A percentile compares a stretch with the other conserved stretches of the same genome.
These are phyloP conservation scores for Resseliella maxima DNA, from an alignment of 2,888 invertebrate genomes.

Conservation along the genomic window DNA sequence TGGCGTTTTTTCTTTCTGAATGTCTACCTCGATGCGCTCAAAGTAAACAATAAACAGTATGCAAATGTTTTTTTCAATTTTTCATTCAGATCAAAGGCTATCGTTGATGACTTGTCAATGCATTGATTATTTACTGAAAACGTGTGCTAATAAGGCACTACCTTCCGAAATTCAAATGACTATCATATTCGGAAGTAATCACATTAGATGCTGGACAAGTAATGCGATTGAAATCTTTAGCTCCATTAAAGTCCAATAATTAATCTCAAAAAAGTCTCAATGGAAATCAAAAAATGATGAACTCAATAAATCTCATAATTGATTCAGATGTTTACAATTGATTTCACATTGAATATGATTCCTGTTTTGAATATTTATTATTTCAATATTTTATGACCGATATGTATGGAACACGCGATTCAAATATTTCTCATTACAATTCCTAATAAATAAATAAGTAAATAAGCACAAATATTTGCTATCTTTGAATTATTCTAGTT, in stretches of 20 bases:
- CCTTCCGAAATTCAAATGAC: too few relatives aligned
- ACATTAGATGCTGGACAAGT: too few relatives aligned
- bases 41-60: too few relatives aligned
- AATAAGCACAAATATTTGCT: slow-evolving; percentile 13
- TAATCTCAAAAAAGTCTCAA: too few relatives aligned
- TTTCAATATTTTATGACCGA: not conserved
- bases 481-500: not conserved
- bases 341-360: slow-evolving; percentile 23
- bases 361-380: not conserved
- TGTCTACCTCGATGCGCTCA: too few relatives aligned
- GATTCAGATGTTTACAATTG: not conserved
- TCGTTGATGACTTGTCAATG: not conserved
- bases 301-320: not conserved
- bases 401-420: not conserved
- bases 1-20: not conserved
- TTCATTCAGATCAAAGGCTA: not conserved
- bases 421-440: slow-evolving; percentile 1
- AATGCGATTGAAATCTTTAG: too few relatives aligned
- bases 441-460: not conserved
- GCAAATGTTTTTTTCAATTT: too few relatives aligned
- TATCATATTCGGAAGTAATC: too few relatives aligned
- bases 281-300: not conserved
- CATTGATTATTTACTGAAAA: not conserved
- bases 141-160: too few relatives aligned
- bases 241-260: too few relatives aligned